Conservation (phyloP, 2,113 vertebrate genomes). For the Tachysurus fulvidraco region DNA sequence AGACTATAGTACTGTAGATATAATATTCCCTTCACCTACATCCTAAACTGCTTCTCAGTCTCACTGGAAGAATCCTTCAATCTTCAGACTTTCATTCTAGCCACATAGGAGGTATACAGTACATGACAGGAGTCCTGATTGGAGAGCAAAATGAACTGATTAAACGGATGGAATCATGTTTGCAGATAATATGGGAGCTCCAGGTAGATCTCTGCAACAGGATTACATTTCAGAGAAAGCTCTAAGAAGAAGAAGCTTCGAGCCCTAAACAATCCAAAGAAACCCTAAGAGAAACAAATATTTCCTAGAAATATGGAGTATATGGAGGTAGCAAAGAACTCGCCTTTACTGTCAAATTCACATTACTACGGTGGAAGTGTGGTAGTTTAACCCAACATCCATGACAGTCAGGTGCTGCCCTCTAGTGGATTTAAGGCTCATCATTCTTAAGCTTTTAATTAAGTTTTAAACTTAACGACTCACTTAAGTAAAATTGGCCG, state of each 20-base stretch:
- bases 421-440: conserved; percentile 8
- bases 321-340: not conserved
- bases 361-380: not conserved
- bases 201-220: not conserved
- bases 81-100: not conserved
- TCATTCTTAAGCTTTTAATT: not conserved
- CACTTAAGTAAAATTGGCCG: too few species aligned
- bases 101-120: not conserved
- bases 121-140: not conserved
- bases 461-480: too few species aligned
- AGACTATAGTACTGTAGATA: not conserved
- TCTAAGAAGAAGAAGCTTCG: not conserved
- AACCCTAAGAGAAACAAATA: not conserved
- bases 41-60: not conserved
- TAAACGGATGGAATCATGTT: not conserved
- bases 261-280: not conserved
- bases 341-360: not conserved
- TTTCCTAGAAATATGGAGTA: not conserved
- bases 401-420: conserved; percentile 27
- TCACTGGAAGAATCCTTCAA: too few species aligned
- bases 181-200: not conserved
- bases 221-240: not conserved
- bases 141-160: not conserved
- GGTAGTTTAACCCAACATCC: too few species aligned
- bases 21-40: not conserved